Percentiles rank a stretch among this genome's conserved stretches.
Conservation (phyloP, 2,113 vertebrate species). For the Trematomus loennbergii region DNA sequence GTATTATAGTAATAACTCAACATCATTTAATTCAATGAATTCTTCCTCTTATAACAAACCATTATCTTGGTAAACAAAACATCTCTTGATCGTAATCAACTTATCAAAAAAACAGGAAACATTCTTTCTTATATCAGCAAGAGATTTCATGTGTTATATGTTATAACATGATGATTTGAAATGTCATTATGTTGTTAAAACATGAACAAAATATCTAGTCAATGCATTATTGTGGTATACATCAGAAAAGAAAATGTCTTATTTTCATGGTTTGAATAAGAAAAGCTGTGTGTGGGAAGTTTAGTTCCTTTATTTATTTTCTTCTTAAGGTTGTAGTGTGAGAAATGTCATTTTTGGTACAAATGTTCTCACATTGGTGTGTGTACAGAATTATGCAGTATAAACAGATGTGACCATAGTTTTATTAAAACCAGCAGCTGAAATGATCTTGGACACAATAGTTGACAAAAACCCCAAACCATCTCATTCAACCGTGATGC, state of each 20-base stretch:
- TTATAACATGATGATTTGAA: not conserved
- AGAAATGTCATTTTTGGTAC: not conserved
- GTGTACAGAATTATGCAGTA: not conserved
- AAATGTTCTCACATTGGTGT: not conserved
- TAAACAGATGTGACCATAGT: slow-evolving; percentile 12
- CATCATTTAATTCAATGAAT: not conserved
- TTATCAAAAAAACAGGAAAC: not conserved
- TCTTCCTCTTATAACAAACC: not conserved
- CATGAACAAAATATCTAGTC: not conserved
- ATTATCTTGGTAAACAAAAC: not conserved
- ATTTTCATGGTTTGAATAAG: not conserved
- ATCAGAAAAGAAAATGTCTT: not conserved
- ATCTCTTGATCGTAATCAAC: too few species aligned
- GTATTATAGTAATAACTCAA: not conserved
- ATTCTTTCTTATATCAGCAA: not conserved
- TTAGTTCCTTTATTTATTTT: not conserved
- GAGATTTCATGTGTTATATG: not conserved
- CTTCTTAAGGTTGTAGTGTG: not conserved
- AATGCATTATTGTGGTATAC: not conserved
- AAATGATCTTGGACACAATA: slow-evolving; percentile 9
- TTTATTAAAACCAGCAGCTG: not conserved
- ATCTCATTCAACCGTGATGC: not conserved
- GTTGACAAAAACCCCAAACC: slow-evolving; percentile 11
- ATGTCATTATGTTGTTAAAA: too few species aligned
- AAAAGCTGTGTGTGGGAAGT: not conserved